Conservation (phyloP, 2,113 vertebrate genomes). For the Gadus macrocephalus region DNA sequence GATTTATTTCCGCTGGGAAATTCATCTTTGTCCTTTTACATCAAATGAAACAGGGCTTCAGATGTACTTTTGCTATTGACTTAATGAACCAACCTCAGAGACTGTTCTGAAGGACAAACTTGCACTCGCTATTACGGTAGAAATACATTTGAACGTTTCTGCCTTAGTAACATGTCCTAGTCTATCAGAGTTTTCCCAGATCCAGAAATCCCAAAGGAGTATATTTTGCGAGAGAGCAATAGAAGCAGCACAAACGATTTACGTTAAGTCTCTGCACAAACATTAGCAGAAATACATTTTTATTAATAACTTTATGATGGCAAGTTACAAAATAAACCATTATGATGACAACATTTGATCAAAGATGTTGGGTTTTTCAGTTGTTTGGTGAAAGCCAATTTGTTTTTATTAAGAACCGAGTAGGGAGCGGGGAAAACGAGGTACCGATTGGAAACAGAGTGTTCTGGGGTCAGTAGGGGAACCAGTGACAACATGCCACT, state of each 20-base stretch:
- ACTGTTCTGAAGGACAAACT: slow-evolving; percentile 15
- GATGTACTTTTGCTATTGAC: slow-evolving; percentile 33
- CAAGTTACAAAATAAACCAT: too few relatives aligned
- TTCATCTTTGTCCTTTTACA: slow-evolving; percentile 51
- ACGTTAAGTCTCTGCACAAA: too few relatives aligned
- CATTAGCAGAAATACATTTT: too few relatives aligned
- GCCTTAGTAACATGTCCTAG: background rate
- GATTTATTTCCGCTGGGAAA: slow-evolving; percentile 53
- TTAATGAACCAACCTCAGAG: slow-evolving; percentile 38
- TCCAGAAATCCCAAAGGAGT: too few relatives aligned
- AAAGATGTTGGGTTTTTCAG: too few relatives aligned
- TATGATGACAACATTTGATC: too few relatives aligned
- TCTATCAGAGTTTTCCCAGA: too few relatives aligned
- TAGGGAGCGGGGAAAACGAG: background rate
- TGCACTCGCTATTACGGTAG: background rate
- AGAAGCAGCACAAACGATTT: too few relatives aligned
- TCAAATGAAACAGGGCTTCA: slow-evolving; percentile 44
- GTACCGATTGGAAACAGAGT: slow-evolving; percentile 39
- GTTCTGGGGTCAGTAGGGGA: slow-evolving; percentile 44
- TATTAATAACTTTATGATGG: too few relatives aligned
- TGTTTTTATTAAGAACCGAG: too few relatives aligned
- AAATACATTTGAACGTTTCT: slow-evolving; percentile 24
- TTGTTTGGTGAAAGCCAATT: too few relatives aligned
- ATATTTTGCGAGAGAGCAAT: too few relatives aligned
- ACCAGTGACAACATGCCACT: slow-evolving; percentile 56